A percentile compares a stretch with the other conserved stretches of the same genome.
These are phyloP conservation scores for Epistrophe grossulariae DNA, from an alignment of 2,888 invertebrate species.

Conservation along the genomic window DNA sequence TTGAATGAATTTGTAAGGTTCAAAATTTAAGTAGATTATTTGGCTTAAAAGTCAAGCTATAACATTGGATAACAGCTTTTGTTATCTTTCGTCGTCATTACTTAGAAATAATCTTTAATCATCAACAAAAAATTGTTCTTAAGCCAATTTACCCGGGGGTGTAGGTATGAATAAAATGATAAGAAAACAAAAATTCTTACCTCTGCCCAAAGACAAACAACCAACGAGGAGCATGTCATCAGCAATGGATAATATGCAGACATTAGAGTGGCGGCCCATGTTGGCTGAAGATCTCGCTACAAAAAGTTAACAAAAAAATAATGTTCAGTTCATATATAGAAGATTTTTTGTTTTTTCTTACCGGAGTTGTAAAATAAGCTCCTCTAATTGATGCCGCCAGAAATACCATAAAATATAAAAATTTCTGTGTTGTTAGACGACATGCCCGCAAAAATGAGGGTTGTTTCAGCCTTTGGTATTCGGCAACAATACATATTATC, in stretches of 20 bases:
- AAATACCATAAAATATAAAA: slow-evolving; percentile 94
- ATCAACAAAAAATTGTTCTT: neutral
- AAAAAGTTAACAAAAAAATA: slow-evolving; percentile 76
- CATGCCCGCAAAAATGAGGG: slow-evolving; percentile 92
- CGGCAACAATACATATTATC: slow-evolving; percentile 91
- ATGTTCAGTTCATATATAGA: neutral
- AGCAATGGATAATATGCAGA: slow-evolving; percentile 96
- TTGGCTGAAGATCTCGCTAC: slow-evolving; percentile 91
- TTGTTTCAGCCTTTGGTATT: slow-evolving; percentile 92
- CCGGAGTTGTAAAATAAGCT: slow-evolving; percentile 95
- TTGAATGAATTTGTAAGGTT: no score
- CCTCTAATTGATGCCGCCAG: slow-evolving; percentile 93
- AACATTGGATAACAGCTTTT: neutral
- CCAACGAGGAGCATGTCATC: slow-evolving; percentile 94
- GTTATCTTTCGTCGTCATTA: neutral
- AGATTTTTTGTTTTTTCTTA: slow-evolving; percentile 84
- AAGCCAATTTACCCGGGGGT: neutral
- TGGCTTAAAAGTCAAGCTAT: neutral
- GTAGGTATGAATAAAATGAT: neutral
- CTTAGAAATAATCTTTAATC: neutral
- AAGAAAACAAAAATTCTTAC: slow-evolving; percentile 84
- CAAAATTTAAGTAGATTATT: neutral
- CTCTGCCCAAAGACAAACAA: slow-evolving; percentile 98
- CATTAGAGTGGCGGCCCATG: slow-evolving; percentile 93
- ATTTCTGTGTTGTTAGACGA: slow-evolving; percentile 94